A percentile compares a stretch with the other conserved stretches of the same genome.
Conservation (phyloP, 2,888 invertebrate genomes). For the Drosophila fulvimacula region DNA sequence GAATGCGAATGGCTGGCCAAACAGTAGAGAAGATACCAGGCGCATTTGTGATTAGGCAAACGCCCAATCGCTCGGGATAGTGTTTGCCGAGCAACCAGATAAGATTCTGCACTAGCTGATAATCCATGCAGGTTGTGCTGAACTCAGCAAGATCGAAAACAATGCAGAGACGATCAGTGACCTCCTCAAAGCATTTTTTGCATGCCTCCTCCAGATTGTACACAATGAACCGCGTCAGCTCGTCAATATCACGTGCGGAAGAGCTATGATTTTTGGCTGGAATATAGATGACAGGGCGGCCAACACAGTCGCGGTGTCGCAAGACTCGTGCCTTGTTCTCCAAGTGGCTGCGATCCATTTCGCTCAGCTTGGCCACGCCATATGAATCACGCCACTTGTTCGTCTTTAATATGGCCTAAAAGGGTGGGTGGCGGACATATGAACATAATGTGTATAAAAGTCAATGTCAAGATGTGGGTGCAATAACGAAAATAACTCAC, state of each 20-base stretch:
- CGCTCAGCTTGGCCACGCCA: slow-evolving; percentile 87
- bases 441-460: slow-evolving; percentile 12
- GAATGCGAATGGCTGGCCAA: slow-evolving; percentile 91
- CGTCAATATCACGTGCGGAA: slow-evolving; percentile 90
- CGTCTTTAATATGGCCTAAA: slow-evolving; percentile 90
- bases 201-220: slow-evolving; percentile 89
- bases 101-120: slow-evolving; percentile 91
- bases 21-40: slow-evolving; percentile 91
- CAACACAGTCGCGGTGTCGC: slow-evolving; percentile 89
- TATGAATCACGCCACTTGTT: slow-evolving; percentile 92
- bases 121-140: slow-evolving; percentile 91
- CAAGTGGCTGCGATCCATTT: slow-evolving; percentile 87
- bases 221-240: slow-evolving; percentile 91
- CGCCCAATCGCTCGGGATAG: slow-evolving; percentile 91
- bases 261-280: slow-evolving; percentile 90
- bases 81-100: slow-evolving; percentile 91
- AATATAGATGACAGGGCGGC: slow-evolving; percentile 91
- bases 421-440: slow-evolving; percentile 6
- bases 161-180: slow-evolving; percentile 91
- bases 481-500: slow-evolving; percentile 84
- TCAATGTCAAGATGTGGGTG: slow-evolving; percentile 56
- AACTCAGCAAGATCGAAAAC: slow-evolving; percentile 91
- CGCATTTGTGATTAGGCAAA: slow-evolving; percentile 91
- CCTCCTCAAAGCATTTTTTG: slow-evolving; percentile 91
- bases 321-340: slow-evolving; percentile 89